Evolutionary conservation across 2,797 vertebrate species (phyloP), one percentile per base, ranked within the genome.

Genomic region (Lepus townsendii): DNA sequence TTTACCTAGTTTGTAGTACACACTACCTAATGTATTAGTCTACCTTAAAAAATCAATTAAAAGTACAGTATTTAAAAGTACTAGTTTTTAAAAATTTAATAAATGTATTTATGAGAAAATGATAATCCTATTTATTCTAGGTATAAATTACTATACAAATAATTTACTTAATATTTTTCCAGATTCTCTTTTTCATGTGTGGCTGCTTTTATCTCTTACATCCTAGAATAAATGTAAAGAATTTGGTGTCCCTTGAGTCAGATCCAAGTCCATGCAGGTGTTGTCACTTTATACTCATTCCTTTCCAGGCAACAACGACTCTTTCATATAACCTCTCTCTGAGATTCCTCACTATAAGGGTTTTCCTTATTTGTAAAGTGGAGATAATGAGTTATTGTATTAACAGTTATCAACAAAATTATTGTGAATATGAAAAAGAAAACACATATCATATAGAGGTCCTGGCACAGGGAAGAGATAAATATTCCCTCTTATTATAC

Each of bases 91-190:
- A 75, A 83, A n/a, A 1, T 52, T 76, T 60, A 57, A 16, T 16
- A 82, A 50, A 87, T 38, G 24, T 86, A 82, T 65, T 77, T 38
- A 13, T 57, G 26, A 76, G 19, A 92, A 77, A 52, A 7, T 50
- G 4, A 86, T 86, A 86, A 82, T 60, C 22, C 6, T 11, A 69
- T 26, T 85, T 77, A 90, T 9, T 4, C 52, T 32, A 82, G 11
- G 14, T 57, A 30, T 10, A 47, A 80, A 63, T 73, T 4, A 71
- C 50, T 75, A 50, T 57, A 50, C 57, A 79, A 47, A 79, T 1
- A 65, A 87, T 30, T 76, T 82, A 78, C 16, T 90, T 83, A 78
- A 35, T 68, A 73, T 68, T 90, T 57, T 83, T 82, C 54, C 47
- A 72, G 26, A 82, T 66, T 77, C 10, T 50, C 69, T 77, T 71